phyloP scores from a whole-genome alignment of 2,113 vertebrate genomes.

The Phyllostomus discolor region DNA sequence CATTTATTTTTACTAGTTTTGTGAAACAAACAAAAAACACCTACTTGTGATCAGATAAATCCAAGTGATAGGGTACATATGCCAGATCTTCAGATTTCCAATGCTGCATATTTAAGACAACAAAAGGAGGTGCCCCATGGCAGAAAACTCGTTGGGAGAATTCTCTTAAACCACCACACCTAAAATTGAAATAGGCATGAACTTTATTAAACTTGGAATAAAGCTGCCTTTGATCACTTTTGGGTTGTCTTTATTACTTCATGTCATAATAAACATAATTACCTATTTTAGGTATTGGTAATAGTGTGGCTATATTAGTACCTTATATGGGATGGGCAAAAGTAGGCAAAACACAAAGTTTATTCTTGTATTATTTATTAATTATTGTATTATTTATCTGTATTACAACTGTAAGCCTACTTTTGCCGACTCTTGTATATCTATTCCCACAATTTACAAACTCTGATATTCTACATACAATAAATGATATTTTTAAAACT shows the following conservation, averaged over 20 bases:
- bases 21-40: constrained; percentile 24
- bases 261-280: constrained; percentile 13
- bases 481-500: constrained; percentile 31
- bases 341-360: background rate
- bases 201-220: background rate
- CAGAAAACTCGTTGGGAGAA: constrained; percentile 89
- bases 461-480: background rate
- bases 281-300: background rate
- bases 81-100: constrained; percentile 92
- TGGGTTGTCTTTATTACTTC: background rate
- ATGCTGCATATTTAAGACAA: constrained; percentile 92
- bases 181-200: constrained; percentile 64
- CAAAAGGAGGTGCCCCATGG: constrained; percentile 88
- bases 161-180: constrained; percentile 88
- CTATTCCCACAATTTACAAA: background rate
- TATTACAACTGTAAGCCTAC: background rate
- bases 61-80: constrained; percentile 89
- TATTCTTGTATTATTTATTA: background rate
- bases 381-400: background rate
- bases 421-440: background rate
- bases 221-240: background rate
- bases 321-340: background rate
- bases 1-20: constrained; percentile 22
- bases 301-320: background rate
- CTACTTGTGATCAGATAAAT: constrained; percentile 88